Evolutionary conservation across 2,797 vertebrate species (phyloP).

Genomic region (Pithecia hirsuta): DNA sequence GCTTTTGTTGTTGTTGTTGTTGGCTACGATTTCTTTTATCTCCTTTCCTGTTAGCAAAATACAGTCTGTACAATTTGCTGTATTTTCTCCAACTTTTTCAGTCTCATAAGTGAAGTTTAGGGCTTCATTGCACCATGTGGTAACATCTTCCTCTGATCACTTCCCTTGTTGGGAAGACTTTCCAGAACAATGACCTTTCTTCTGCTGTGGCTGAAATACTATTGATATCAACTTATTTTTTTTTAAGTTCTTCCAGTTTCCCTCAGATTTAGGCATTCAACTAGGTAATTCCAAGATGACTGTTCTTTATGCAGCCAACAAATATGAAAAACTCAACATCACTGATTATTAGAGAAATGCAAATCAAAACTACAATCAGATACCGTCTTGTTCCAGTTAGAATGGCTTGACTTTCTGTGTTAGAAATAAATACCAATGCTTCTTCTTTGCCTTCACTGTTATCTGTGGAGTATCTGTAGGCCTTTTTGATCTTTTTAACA

Average conservation of each 20-base stretch:
- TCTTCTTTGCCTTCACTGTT: neutral
- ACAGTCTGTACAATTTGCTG: constrained; percentile 89
- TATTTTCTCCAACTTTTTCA: constrained; percentile 94
- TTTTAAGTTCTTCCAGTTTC: neutral
- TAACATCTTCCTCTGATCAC: constrained; percentile 89
- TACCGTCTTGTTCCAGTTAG: neutral
- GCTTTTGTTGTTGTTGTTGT: neutral
- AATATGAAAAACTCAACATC: neutral
- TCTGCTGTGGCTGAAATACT: neutral
- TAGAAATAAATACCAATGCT: neutral
- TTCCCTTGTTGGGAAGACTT: constrained; percentile 83
- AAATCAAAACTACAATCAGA: neutral
- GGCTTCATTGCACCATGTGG: constrained; percentile 89
- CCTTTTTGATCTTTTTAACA: neutral
- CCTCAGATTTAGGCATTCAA: neutral
- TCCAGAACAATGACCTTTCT: neutral
- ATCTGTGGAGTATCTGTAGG: neutral
- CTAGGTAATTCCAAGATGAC: neutral
- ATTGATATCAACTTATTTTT: neutral
- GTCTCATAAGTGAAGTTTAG: constrained; percentile 92
- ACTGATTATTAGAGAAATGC: neutral
- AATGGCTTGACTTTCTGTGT: neutral
- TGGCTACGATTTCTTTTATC: constrained; percentile 78
- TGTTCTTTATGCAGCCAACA: neutral
- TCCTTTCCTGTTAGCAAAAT: constrained; percentile 86